Percentiles rank a stretch among this genome's conserved stretches.
Conservation (phyloP, 1,140 invertebrate species). For the Amphibalanus amphitrite region DNA sequence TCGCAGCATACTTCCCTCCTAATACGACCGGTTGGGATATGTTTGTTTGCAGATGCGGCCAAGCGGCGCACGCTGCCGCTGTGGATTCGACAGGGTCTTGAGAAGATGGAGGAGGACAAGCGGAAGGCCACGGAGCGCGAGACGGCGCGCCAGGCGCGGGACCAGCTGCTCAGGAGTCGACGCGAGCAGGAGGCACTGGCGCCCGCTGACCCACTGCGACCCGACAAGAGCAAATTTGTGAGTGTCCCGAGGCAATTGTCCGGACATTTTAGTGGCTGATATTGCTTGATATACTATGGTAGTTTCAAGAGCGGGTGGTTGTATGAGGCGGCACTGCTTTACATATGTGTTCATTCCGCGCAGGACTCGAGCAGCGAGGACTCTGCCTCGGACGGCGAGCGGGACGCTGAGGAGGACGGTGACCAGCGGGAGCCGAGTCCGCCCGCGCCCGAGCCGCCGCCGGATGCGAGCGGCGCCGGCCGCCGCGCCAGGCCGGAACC, state of each 20-base stretch:
- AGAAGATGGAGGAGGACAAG: slow-evolving; percentile 95
- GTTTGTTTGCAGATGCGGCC: slow-evolving; percentile 64
- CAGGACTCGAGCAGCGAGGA: slow-evolving; percentile 36
- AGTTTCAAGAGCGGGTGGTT: too few relatives aligned
- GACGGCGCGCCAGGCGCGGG: slow-evolving; percentile 41
- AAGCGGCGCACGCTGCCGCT: slow-evolving; percentile 78
- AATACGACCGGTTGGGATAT: too few relatives aligned
- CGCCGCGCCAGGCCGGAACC: slow-evolving; percentile 12
- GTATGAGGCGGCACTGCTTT: too few relatives aligned
- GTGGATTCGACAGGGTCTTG: slow-evolving; percentile 89
- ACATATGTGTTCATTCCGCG: too few relatives aligned
- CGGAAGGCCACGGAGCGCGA: slow-evolving; percentile 50
- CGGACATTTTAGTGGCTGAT: too few relatives aligned
- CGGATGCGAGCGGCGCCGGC: slow-evolving; percentile 13
- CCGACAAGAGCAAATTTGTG: slow-evolving; percentile 66
- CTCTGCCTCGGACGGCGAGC: slow-evolving; percentile 11
- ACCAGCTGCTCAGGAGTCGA: slow-evolving; percentile 39
- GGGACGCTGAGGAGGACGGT: slow-evolving; percentile 10
- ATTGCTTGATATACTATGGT: too few relatives aligned
- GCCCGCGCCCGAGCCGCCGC: too few relatives aligned
- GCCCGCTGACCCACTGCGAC: slow-evolving; percentile 30
- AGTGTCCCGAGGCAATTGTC: too few relatives aligned
- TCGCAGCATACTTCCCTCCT: too few relatives aligned
- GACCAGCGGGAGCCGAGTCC: too few relatives aligned
- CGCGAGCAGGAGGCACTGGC: slow-evolving; percentile 41